Base-by-base conservation (phyloP, 1,140 invertebrate genomes). In the Leptinotarsa undecemlineata region DNA sequence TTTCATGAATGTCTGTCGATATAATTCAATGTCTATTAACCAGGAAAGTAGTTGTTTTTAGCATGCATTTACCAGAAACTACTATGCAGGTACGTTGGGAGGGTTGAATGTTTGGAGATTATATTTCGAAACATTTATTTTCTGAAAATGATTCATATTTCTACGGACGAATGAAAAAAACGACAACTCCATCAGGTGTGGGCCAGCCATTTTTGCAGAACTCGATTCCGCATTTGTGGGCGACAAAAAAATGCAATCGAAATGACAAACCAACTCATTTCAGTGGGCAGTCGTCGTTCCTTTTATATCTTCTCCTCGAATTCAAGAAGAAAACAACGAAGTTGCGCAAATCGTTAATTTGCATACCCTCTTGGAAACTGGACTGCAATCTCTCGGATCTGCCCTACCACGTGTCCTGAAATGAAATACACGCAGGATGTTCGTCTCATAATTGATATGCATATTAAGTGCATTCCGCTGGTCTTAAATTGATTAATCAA, bases 231-330 rank as follows among this genome's bases (percentile, higher is more conserved):
- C 51, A 3, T 57, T 57, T 57, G 51, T 57, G n/a, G 51, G 51
- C 51, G 51, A 19, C 33, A 42, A 21, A 62, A 62, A 66, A 66
- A 66, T 66, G 63, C 63, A 66, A 66, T 21, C 63, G 26, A 66
- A 66, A 66, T 66, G 63, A 21, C 63, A 33, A 62, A 21, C 21
- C 63, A 66, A 21, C 21, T 66, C n/a, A 66, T 20, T 20, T 66
- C 21, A n/a, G 63, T 66, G 63, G 63, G 63, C 3, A 66, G 63
- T 3, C 63, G 63, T 66, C 63, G 21, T 33, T 66, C 63, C 63
- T 23, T 66, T 23, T 57, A 57, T 66, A 66, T 66, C 63, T 11
- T 23, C 23, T 21, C 15, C 63, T 21, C 15, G 26, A 66, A 21
- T 21, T 66, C 63, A 21, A 66, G 26, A 21, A 66, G n/a, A n/a